Percentiles rank a stretch among this genome's conserved stretches.
These are phyloP conservation scores for Xyrauchen texanus DNA, from an alignment of 2,113 vertebrate genomes.

Conservation along the genomic window DNA sequence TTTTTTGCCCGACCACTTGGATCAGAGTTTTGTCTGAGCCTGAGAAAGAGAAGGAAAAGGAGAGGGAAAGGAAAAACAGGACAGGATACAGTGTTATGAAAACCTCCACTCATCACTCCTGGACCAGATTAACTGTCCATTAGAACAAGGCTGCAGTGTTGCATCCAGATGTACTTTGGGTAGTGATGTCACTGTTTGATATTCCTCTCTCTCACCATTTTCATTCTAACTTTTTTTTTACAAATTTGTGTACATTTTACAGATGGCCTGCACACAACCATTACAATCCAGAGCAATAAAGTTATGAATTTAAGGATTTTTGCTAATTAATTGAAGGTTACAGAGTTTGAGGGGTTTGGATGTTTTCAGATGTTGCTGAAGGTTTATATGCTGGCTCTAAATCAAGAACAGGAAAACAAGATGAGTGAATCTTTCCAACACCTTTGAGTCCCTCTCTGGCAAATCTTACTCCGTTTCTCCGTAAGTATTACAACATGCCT, in stretches of 20 bases:
- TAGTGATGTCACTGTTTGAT: slow-evolving; percentile 69
- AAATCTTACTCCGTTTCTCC: slow-evolving; percentile 6
- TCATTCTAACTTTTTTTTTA: neutral
- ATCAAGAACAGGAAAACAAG: slow-evolving; percentile 26
- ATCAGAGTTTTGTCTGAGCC: neutral
- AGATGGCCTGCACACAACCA: slow-evolving; percentile 15
- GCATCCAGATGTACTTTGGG: slow-evolving; percentile 67
- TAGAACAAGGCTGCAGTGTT: slow-evolving; percentile 69
- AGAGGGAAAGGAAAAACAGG: slow-evolving; percentile 2
- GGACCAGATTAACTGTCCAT: slow-evolving; percentile 71
- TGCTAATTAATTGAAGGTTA: neutral
- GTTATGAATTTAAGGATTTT: slow-evolving; percentile 7
- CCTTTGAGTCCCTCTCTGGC: slow-evolving; percentile 21
- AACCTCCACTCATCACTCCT: slow-evolving; percentile 58
- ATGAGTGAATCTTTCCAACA: slow-evolving; percentile 39
- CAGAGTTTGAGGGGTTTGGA: neutral
- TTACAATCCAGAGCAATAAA: slow-evolving; percentile 8
- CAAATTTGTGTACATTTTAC: neutral
- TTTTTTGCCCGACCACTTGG: neutral
- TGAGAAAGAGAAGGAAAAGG: slow-evolving; percentile 6
- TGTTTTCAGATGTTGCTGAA: neutral
- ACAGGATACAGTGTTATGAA: slow-evolving; percentile 2
- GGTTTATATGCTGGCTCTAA: slow-evolving; percentile 5
- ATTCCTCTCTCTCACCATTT: slow-evolving; percentile 13
- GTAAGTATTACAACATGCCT: slow-evolving; percentile 4